Conservation (phyloP, 2,888 invertebrate genomes). For the Cantharis lateralis region DNA sequence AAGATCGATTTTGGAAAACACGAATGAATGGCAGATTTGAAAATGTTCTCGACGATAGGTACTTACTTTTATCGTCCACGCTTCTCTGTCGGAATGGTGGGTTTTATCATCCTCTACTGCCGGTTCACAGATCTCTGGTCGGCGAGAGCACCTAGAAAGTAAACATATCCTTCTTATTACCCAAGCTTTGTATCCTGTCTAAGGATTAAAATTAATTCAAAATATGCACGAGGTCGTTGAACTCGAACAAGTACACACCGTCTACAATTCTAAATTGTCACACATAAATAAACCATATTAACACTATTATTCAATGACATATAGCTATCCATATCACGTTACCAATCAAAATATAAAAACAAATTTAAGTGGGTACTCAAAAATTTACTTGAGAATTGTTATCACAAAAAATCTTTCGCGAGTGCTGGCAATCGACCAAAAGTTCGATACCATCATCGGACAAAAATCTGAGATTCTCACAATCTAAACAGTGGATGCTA, state of each 20-base stretch:
- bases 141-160: not conserved
- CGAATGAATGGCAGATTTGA: not conserved
- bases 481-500: not conserved
- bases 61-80: not conserved
- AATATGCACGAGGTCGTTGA: constrained; percentile 42
- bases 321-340: not conserved
- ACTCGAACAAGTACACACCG: constrained; percentile 36
- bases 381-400: not conserved
- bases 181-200: not conserved
- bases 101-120: not conserved
- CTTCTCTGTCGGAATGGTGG: not conserved
- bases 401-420: not conserved
- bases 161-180: not conserved
- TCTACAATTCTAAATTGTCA: constrained; percentile 45
- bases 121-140: not conserved
- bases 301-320: constrained; percentile 30
- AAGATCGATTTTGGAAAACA: not conserved
- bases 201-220: constrained; percentile 26
- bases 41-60: not conserved
- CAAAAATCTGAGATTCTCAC: not conserved
- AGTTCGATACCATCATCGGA: not conserved
- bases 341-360: constrained; percentile 1
- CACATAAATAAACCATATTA: constrained; percentile 40
- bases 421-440: not conserved
- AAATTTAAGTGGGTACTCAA: not conserved